Conservation (phyloP, 2,888 invertebrate species). For the Tipula helvola region DNA sequence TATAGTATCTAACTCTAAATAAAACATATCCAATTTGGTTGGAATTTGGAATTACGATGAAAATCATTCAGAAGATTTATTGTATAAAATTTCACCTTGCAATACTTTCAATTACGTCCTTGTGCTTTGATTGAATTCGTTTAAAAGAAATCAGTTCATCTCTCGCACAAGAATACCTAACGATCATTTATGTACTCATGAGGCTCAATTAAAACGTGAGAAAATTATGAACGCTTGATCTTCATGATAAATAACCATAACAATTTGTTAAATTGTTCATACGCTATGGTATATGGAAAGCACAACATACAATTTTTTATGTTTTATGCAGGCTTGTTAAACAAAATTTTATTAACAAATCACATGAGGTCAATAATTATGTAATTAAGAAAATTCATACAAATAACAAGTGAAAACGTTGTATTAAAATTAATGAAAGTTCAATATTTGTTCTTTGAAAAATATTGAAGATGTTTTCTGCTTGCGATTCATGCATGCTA, state of each 20-base stretch:
- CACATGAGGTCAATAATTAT: background rate
- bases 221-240: background rate
- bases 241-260: background rate
- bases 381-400: background rate
- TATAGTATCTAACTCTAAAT: background rate
- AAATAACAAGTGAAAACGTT: background rate
- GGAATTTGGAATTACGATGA: background rate
- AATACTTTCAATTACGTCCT: background rate
- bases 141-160: background rate
- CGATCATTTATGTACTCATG: background rate
- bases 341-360: background rate
- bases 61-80: background rate
- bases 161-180: background rate
- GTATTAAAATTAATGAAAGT: background rate
- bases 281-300: background rate
- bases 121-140: background rate
- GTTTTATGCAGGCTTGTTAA: background rate
- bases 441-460: background rate
- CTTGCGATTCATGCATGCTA: background rate
- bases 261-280: background rate
- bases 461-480: background rate
- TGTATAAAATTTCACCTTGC: background rate
- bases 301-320: background rate
- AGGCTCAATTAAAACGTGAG: background rate
- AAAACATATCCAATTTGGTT: background rate